Evolutionary conservation across 2,797 vertebrate genomes (phyloP).

Genomic region (Bovichtus diacanthus): DNA sequence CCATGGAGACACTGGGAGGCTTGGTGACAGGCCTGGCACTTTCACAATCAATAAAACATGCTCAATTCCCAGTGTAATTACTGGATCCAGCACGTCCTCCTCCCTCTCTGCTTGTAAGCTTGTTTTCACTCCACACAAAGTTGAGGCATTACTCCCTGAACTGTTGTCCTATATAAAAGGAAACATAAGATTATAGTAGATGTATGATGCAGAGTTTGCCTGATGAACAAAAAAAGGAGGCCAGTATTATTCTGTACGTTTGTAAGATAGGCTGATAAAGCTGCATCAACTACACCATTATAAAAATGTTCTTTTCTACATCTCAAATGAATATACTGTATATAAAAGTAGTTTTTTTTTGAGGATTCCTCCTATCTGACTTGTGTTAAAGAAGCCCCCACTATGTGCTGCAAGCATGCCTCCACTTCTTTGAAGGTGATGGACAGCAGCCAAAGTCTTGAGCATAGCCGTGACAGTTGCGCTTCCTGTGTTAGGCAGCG

Average conservation of each 20-base stretch:
- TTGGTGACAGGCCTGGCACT: conserved; percentile 77
- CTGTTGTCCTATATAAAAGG: conserved; percentile 65
- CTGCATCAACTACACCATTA: background rate
- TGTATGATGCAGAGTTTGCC: conserved; percentile 36
- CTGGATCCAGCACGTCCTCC: conserved; percentile 66
- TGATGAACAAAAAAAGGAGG: conserved; percentile 44
- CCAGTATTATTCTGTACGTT: conserved; percentile 3
- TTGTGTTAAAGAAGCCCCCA: conserved; percentile 4
- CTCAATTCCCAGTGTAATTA: conserved; percentile 82
- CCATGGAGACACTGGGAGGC: conserved; percentile 65
- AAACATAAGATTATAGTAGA: conserved; percentile 38
- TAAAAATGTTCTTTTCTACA: background rate
- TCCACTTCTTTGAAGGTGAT: conserved; percentile 56
- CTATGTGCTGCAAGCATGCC: conserved; percentile 5
- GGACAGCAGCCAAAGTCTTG: conserved; percentile 72
- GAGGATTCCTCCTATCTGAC: conserved; percentile 7
- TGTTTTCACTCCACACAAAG: conserved; percentile 52
- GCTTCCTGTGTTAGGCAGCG: conserved; percentile 76
- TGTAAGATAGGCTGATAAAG: conserved; percentile 2
- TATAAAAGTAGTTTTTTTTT: too few relatives aligned
- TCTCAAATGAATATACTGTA: background rate
- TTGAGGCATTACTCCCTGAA: conserved; percentile 62
- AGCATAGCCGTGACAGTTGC: conserved; percentile 76
- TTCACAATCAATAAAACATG: conserved; percentile 86
- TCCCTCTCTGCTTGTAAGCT: conserved; percentile 39